Evolutionary conservation across 2,888 invertebrate species (phyloP), one percentile per base, ranked within the genome.

Genomic region (Drosophila maculinotata): DNA sequence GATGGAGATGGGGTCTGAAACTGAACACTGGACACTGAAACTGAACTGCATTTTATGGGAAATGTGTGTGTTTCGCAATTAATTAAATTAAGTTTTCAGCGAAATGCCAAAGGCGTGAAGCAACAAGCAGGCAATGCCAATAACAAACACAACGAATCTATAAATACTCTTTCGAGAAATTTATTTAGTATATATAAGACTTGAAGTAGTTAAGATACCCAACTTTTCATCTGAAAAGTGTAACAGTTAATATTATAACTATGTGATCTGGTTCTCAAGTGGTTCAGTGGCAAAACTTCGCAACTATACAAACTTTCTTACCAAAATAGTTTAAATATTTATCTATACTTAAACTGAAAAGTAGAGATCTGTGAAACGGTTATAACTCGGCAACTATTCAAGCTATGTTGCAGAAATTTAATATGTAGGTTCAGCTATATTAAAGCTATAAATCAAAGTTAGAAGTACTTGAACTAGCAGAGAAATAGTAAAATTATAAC

Each of bases 71-170:
- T 87, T 79, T 82, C 82, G 82, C 86, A 84, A 84, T 84, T 84
- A 84, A 84, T 84, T 84, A 84, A 84, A 84, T 84, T 83, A 84
- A 84, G 76, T 86, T 88, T 87, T 83, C 87, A 87, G 64, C 85
- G 85, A 82, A 82, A 82, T 69, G 82, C 82, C 85, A 73, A 84
- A 87, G 87, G 82, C 82, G 87, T 87, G 82, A 84, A 87, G 64
- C 75, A 77, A 87, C 87, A 79, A 70, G 53, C 45, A 10, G 9
- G n/a, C 15, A 52, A 44, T 41, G 39, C 48, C 17, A 45, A 56
- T 42, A 36, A 15, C 28, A n/a, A 23, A 35, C 7, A 5, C 28
- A 38, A 9, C 75, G 45, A 57, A 54, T 1, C 1, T 0, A 1
- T 4, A 3, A n/a, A 69, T 72, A 75, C 75, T 8, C 75, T 51